Conservation (phyloP, 2,888 invertebrate species). For the Folsomia candida region DNA sequence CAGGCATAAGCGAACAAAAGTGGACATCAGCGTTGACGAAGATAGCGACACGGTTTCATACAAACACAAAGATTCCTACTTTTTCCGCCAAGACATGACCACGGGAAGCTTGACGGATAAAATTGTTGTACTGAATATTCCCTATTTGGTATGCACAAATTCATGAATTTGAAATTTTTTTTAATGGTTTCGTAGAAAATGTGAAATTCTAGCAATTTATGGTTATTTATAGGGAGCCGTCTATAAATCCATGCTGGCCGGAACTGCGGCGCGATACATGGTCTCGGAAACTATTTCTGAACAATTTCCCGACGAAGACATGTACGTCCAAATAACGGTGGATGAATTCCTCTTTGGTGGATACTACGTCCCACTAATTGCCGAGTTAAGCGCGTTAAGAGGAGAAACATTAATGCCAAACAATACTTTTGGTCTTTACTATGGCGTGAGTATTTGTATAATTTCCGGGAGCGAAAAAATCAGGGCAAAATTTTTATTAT, state of each 20-base stretch:
- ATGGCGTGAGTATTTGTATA: conserved; percentile 32
- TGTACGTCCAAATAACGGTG: conserved; percentile 65
- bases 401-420: conserved; percentile 40
- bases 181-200: neutral
- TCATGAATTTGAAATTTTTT: neutral
- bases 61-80: conserved; percentile 66
- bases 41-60: conserved; percentile 72
- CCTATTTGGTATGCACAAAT: conserved; percentile 63
- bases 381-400: conserved; percentile 29
- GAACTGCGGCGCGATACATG: conserved; percentile 9
- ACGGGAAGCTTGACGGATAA: conserved; percentile 70
- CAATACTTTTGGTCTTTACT: conserved; percentile 45
- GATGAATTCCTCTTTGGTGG: conserved; percentile 74
- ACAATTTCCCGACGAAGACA: conserved; percentile 20
- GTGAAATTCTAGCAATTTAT: neutral
- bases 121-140: conserved; percentile 67
- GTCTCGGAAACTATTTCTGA: conserved; percentile 6
- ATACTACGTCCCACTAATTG: conserved; percentile 28
- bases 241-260: conserved; percentile 11
- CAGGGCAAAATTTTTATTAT: neutral
- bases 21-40: conserved; percentile 68
- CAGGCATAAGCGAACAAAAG: conserved; percentile 80
- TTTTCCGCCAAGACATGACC: conserved; percentile 65
- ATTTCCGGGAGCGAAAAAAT: neutral
- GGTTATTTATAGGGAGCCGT: conserved; percentile 16